Evolutionary conservation across 2,888 invertebrate species (phyloP), one percentile per base, ranked within the genome.

Genomic region (Asteroscopus sphinx): DNA sequence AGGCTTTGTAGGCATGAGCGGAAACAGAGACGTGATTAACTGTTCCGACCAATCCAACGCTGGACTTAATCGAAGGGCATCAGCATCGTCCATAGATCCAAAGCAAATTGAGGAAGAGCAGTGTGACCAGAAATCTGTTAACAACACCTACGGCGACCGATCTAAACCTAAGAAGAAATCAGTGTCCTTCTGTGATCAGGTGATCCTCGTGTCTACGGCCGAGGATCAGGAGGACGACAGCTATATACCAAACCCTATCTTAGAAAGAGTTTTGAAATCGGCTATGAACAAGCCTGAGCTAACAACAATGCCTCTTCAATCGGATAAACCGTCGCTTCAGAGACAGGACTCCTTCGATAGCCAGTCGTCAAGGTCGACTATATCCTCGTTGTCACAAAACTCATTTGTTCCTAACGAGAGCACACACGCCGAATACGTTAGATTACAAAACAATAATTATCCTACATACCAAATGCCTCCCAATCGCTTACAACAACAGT

Each of bases 121-220:
- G 42, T 79, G 67, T 42, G 92, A 92, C 7, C 88, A 89, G 68
- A 92, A 91, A 73, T 74, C 79, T 0, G 77, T 81, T 9, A 92
- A 83, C 48, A 90, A 91, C 28, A 82, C 80, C 0, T 92, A 94
- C 59, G 90, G 88, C 9, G 95, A 95, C 67, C 87, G 92, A 0
- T 95, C 95, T 46, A 95, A 96, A 57, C 95, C 96, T 0, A 98
- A 98, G 83, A 98, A 98, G 95, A 99, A 99, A 88, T 98, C 98
- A 56, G 99, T 99, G 3, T 98, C 98, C 0, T 99, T 99, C 89
- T 98, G 98, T 81, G 98, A 98, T 86, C 98, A 98, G 90, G 98
- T 99, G 0, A 98, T 98, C 63, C 91, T 98, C 53, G 98, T 98
- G 9, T 98, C 98, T 3, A 98, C 98, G 0, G 98, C 98, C 0